Percentiles rank a stretch among this genome's conserved stretches.
Evolutionary conservation across 2,888 invertebrate species (phyloP).

Genomic region (Himalopsyche japonica): DNA sequence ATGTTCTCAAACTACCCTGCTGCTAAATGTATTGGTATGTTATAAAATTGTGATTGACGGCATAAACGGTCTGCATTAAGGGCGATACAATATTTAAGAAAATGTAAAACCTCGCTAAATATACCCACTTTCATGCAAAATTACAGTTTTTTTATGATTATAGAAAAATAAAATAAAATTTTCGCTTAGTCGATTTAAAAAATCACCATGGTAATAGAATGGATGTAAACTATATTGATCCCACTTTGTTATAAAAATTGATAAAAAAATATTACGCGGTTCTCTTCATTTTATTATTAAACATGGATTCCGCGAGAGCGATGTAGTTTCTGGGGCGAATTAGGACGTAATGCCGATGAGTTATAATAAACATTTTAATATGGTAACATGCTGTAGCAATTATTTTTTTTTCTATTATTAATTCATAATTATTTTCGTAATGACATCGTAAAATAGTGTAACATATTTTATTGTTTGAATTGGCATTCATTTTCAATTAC

Average conservation of each 20-base stretch:
- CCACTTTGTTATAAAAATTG: conserved; percentile 27
- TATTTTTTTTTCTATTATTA: too few species aligned
- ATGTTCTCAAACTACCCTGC: too few species aligned
- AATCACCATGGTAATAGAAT: neutral
- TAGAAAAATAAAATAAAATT: neutral
- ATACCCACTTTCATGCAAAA: neutral
- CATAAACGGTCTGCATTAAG: neutral
- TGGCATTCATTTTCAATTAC: too few species aligned
- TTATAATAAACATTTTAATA: too few species aligned
- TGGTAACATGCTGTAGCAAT: too few species aligned
- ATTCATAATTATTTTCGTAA: too few species aligned
- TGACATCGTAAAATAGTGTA: too few species aligned
- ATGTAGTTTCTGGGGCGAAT: conserved; percentile 3
- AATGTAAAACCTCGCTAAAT: neutral
- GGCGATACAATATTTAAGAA: neutral
- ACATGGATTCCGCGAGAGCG: conserved; percentile 17
- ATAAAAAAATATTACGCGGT: conserved; percentile 7
- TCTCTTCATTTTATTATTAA: conserved; percentile 19
- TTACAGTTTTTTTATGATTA: neutral
- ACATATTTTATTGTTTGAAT: too few species aligned
- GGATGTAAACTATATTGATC: conserved; percentile 12
- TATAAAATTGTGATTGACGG: neutral
- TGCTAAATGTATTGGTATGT: neutral
- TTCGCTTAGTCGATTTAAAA: neutral
- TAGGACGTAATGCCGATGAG: neutral